Conservation (phyloP, 2,888 invertebrate genomes). For the Lagria hirta region DNA sequence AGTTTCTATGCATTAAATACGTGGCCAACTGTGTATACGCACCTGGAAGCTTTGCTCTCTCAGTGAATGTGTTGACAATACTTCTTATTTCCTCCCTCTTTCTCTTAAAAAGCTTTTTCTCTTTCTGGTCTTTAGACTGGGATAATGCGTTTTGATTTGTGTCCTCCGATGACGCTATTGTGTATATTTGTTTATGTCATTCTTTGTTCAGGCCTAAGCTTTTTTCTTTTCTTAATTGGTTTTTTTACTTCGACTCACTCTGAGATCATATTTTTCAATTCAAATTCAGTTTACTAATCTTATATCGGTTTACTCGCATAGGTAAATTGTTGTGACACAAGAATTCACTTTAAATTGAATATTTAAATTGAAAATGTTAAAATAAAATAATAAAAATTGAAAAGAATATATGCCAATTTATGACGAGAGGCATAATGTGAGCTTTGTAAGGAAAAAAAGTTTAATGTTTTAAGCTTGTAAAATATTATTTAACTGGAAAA, state of each 20-base stretch:
- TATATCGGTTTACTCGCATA: no score
- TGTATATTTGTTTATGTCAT: conserved; percentile 38
- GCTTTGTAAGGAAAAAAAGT: no score
- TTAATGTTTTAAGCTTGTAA: no score
- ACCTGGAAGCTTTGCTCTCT: conserved; percentile 41
- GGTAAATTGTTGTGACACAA: no score
- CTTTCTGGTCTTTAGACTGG: conserved; percentile 29
- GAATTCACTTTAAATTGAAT: no score
- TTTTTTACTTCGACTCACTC: conserved; percentile 23
- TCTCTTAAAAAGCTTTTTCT: conserved; percentile 27
- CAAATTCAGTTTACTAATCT: not conserved
- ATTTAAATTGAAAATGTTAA: no score
- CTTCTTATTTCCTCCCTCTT: conserved; percentile 36
- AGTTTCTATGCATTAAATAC: conserved; percentile 28
- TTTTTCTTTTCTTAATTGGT: conserved; percentile 30
- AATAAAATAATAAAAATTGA: no score
- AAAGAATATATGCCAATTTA: no score
- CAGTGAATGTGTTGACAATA: conserved; percentile 44
- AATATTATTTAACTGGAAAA: no score
- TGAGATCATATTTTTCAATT: conserved; percentile 9
- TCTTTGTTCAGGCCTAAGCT: conserved; percentile 28
- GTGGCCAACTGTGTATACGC: conserved; percentile 43
- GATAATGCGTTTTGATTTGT: conserved; percentile 47
- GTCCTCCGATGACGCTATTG: conserved; percentile 41
- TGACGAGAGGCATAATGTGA: no score